phyloP scores from a whole-genome alignment of 1,140 invertebrate species.

The Polypedilum vanderplanki region DNA sequence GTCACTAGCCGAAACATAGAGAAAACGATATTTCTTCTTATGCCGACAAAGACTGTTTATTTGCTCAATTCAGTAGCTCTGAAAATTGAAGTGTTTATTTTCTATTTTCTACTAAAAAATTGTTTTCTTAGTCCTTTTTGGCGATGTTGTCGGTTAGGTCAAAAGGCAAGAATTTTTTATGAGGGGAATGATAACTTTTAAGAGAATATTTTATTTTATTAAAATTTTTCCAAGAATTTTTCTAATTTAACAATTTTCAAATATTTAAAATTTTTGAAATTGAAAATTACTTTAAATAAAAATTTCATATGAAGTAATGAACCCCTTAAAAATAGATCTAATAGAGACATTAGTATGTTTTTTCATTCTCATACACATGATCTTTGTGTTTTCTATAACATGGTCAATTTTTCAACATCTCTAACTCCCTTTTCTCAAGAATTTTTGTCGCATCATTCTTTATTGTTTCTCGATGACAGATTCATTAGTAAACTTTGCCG shows the following conservation, averaged over 20 bases:
- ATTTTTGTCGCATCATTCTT: constrained; percentile 15
- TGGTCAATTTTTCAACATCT: constrained; percentile 25
- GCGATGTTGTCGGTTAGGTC: background rate
- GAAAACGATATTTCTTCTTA: constrained; percentile 15
- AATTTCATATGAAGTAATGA: no score
- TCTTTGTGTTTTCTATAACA: background rate
- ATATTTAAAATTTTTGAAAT: no score
- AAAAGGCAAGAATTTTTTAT: background rate
- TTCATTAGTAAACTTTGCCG: constrained; percentile 26
- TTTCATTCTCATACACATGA: no score
- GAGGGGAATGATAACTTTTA: background rate
- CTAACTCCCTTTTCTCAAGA: background rate
- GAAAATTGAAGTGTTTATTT: constrained; percentile 23
- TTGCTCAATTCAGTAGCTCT: constrained; percentile 25
- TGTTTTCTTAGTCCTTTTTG: background rate
- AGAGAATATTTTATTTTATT: background rate
- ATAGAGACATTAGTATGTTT: no score
- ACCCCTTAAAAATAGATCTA: no score
- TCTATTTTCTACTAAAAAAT: background rate
- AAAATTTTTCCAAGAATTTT: background rate
- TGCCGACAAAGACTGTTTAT: constrained; percentile 21
- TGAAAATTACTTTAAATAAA: no score
- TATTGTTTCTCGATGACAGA: constrained; percentile 27
- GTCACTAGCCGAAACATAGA: background rate
- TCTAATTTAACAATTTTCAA: no score